Evolutionary conservation across 2,888 invertebrate genomes (phyloP), one percentile per base, ranked within the genome.

Genomic region (Dione juno): DNA sequence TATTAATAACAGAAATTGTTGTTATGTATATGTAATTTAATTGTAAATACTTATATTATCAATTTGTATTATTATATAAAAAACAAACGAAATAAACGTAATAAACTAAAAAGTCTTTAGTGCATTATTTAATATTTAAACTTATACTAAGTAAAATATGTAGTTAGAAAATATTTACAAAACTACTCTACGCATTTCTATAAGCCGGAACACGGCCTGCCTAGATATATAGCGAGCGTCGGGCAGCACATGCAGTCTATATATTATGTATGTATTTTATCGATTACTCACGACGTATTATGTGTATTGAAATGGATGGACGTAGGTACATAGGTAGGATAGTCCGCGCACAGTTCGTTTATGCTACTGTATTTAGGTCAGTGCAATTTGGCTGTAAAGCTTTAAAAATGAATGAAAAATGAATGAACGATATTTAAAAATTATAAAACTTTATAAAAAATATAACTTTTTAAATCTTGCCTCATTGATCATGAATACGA

Each of bases 261-360:
- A 75, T 84, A n/a, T n/a, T n/a, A 81, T 78, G 80, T 81, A 81
- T 78, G 80, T 81, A 79, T 77, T 82, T 82, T 86, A 86, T 86
- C 82, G 86, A 86, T 86, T 85, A 78, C 83, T 78, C 80, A 78
- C 79, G 82, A 79, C 76, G 72, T 69, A 72, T 74, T 76, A 71
- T 82, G 79, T 81, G 77, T 81, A 78, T 74, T 77, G 78, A 76
- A 80, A 77, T 80, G 84, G 80, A 81, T 81, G 82, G 69, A 66
- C 65, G 69, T 82, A 80, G 77, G 76, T 80, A 80, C 74, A 75
- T 76, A 77, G 75, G 76, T 73, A 75, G 48, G 67, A 71, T 40
- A 10, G 28, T 21, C 21, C 54, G 63, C 76, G 76, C 78, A 75
- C 79, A 79, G 78, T 79, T 76, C 76, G 81, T 80, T 81, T 85